Base-by-base conservation (phyloP, 2,113 vertebrate genomes). In the Xiphophorus hellerii region DNA sequence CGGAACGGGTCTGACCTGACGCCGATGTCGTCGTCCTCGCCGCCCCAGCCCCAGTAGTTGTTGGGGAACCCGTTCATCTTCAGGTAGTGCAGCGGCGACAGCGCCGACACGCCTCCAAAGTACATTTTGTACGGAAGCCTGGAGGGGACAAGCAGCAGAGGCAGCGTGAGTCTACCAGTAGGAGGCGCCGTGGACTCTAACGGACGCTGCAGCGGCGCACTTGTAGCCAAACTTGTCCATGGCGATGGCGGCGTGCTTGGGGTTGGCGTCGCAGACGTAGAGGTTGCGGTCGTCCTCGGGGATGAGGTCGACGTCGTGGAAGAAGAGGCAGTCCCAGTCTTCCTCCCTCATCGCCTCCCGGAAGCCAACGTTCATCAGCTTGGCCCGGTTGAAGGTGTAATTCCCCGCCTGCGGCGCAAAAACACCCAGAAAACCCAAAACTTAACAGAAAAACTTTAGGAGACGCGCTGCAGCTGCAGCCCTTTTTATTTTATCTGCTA, bases 211-310 rank as follows among this genome's bases (percentile, higher is more conserved):
- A 10, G 61, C 0, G 39, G 44, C 54, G 2, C 73, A 96, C 95
- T 95, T 95, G 90, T 96, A 96, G 48, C 95, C 93, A 31, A 96
- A 96, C 85, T 96, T 96, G 92, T 97, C 93, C 88, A 96, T 96
- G 81, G 96, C 96, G 51, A 95, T 89, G 37, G 96, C 94, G 0
- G 93, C 94, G 10, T 95, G 96, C 54, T 95, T 95, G 14, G 96
- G 95, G 81, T 94, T 93, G 72, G 76, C 35, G 82, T 95, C 93
- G 1, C 96, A 96, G 25, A 82, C 63, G 70, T 96, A 96, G 0
- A 87, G 77, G 87, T 95, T 96, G 74, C 94, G 93, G 64, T 96
- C 95, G 0, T 96, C 95, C 78, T 96, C 95, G 0, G 95, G 95
- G 62, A 96, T 96, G 10, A 96, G 93, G 82, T 96, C 96, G 30